These are phyloP conservation scores for Nanger granti DNA, from an alignment of 2,113 vertebrate genomes.

Conservation along the genomic window DNA sequence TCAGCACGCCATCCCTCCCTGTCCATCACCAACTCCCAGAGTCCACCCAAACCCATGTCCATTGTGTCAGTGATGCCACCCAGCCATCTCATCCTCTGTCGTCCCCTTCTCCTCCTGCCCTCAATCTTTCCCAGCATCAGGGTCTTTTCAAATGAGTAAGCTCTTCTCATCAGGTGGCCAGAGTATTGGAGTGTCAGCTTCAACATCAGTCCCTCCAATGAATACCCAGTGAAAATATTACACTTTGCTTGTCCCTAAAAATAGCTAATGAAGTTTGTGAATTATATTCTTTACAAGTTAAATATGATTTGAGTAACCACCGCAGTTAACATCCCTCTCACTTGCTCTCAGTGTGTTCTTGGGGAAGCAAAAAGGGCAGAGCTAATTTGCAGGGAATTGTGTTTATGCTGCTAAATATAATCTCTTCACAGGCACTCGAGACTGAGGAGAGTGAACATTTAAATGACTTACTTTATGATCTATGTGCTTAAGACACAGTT, in stretches of 20 bases:
- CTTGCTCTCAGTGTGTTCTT: not conserved
- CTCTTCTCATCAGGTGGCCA: too few species aligned
- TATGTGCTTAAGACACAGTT: not conserved
- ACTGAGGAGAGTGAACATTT: not conserved
- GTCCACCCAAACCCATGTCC: too few species aligned
- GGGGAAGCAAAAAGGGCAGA: not conserved
- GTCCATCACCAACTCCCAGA: too few species aligned
- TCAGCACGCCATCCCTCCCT: too few species aligned
- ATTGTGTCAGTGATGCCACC: too few species aligned
- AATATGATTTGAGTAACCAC: not conserved
- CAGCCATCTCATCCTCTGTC: too few species aligned
- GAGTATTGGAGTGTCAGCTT: too few species aligned
- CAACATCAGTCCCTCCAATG: too few species aligned
- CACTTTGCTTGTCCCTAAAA: not conserved
- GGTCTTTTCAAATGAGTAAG: too few species aligned
- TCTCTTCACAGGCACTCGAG: accelerated
- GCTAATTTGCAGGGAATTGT: not conserved
- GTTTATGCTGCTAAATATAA: not conserved
- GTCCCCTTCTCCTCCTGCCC: too few species aligned
- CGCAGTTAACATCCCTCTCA: not conserved
- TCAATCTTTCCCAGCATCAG: too few species aligned
- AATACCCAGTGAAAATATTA: not conserved
- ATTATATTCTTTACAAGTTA: not conserved
- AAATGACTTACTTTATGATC: not conserved
- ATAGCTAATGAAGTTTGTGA: not conserved